Base-by-base conservation (phyloP, 2,888 invertebrate genomes). In the Drosophila mayaguana region DNA sequence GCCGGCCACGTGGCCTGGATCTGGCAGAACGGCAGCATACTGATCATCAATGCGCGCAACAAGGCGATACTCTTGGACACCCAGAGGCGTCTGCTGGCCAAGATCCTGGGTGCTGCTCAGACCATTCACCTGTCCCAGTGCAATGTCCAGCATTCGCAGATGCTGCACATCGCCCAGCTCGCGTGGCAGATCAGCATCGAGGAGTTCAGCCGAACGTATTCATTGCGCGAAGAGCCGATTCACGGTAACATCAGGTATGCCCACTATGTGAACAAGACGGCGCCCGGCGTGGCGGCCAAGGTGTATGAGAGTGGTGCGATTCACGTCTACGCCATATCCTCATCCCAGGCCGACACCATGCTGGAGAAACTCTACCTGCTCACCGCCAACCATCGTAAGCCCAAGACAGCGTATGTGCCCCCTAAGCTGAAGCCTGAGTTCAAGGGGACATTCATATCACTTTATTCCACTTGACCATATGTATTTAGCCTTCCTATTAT, bases 21-120 rank as follows among this genome's bases (percentile, higher is more conserved):
- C 1, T 83, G 81, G 81, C 14, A 46, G 8, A 63, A 76, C 40
- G 79, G 81, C 48, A 62, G 20, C 22, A 40, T 81, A 0, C 50
- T 81, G 43, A 76, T 83, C 9, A 62, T 42, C 14, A 81, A 81
- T 59, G 69, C 67, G 0, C 43, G 59, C 12, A 77, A 28, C 20
- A 62, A 66, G 9, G 12, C 28, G 2, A 18, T 57, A 6, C 50
- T 83, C 12, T 12, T 7, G 1, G 50, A 69, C 1, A 67, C 71
- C 0, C 73, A 68, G n/a, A n/a, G 3, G 0, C 20, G 43, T 2
- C 12, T 81, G 14, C 0, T 78, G 14, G 6, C 22, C 4, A 54
- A 62, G 12, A n/a, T 80, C 2, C 18, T 54, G 22, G 43, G 46
- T 9, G 12, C 18, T 7, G 2, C 9, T 0, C 9, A 25, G 3